phyloP scores from a whole-genome alignment of 2,888 invertebrate genomes.

The Pelosia muscerda region DNA sequence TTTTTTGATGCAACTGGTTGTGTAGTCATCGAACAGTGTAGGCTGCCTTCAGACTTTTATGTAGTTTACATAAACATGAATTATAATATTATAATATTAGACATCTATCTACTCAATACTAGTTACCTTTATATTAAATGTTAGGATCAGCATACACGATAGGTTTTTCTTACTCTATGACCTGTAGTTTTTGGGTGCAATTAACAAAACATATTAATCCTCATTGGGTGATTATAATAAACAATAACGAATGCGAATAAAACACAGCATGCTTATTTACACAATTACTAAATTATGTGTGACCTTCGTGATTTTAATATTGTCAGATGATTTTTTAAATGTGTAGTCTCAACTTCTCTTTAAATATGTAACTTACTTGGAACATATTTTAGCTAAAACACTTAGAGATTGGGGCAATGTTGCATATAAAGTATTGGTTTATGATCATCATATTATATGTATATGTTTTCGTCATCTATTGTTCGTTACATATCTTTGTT shows the following conservation, averaged over 20 bases:
- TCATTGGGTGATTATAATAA: constrained; percentile 26
- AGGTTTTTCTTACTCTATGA: constrained; percentile 20
- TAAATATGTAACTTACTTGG: constrained; percentile 9
- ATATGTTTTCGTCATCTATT: neutral
- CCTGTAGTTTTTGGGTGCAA: constrained; percentile 23
- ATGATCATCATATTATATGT: neutral
- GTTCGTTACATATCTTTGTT: constrained; percentile 11
- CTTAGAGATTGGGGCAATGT: neutral
- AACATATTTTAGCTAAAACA: neutral
- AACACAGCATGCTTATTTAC: constrained; percentile 60
- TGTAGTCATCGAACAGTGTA: constrained; percentile 64
- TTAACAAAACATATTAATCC: constrained; percentile 36
- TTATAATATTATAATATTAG: constrained; percentile 35
- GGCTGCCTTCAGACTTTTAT: constrained; percentile 58
- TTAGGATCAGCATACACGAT: constrained; percentile 22
- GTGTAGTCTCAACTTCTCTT: no score
- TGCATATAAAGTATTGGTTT: constrained; percentile 11
- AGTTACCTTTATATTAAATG: constrained; percentile 31
- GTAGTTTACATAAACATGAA: constrained; percentile 43
- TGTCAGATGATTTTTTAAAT: constrained; percentile 15
- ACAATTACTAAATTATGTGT: constrained; percentile 65
- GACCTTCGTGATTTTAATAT: constrained; percentile 63
- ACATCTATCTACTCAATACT: constrained; percentile 43
- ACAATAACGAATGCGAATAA: constrained; percentile 31
- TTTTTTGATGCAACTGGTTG: constrained; percentile 59